Evolutionary conservation across 1,140 invertebrate genomes (phyloP), one percentile per base, ranked within the genome.

Genomic region (Temnothorax curvispinosus): DNA sequence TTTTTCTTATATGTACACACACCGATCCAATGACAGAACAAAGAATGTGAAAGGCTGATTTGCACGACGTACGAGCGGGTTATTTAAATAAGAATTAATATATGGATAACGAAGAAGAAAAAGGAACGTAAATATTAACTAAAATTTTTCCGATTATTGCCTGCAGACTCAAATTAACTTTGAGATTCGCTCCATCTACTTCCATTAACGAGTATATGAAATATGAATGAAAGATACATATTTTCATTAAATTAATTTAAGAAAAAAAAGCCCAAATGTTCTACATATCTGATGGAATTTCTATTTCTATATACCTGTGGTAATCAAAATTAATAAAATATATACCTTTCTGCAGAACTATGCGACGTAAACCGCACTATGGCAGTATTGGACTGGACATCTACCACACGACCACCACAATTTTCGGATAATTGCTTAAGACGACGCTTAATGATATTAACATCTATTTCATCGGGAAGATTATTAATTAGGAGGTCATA

Each of bases 331-430:
- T n/a, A 62, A 80, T 69, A 58, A 62, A 56, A 85, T 85, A 87
- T 85, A 64, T 96, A 98, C 98, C 98, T 97, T 47, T 96, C 95
- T 86, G 98, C 97, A 91, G 96, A 96, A 92, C 97, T 97, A 72
- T 96, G 95, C 47, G 96, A 97, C 62, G 96, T 95, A 95, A 98
- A 98, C 85, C 96, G 96, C 69, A 98, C 92, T 82, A 97, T 95
- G n/a, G 98, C 98, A 85, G 95, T 96, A 69, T 96, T 96, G 27
- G 96, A 95, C 18, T 96, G 96, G 21, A 98, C 95, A 86, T 95
- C 93, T 0, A 97, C 91, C 15, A 98, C 97, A 89, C 97, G 96
- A 15, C 98, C 98, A 13, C 98, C 98, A 94, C 97, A 98, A 94
- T 98, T 98, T 88, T 97, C 96, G 3, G 97, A 97, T 50, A 98